phyloP scores from a whole-genome alignment of 2,797 vertebrate genomes.

The Poecile montanus region DNA sequence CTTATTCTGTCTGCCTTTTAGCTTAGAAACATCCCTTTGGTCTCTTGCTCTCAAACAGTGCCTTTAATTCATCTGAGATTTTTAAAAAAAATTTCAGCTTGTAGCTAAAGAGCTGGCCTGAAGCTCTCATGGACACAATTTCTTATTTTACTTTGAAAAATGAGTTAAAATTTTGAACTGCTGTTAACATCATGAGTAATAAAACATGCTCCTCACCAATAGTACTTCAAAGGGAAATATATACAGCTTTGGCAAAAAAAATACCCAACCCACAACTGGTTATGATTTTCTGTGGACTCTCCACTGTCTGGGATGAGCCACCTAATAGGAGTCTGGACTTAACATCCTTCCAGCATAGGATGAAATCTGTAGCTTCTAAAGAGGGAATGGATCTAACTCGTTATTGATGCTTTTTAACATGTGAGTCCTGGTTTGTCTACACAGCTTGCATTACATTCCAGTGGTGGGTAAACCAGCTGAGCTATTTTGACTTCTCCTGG shows the following conservation, averaged over 20 bases:
- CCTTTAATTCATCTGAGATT: neutral
- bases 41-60: neutral
- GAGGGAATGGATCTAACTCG: neutral
- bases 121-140: neutral
- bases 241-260: neutral
- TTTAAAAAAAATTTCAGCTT: neutral
- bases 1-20: constrained; percentile 38
- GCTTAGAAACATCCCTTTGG: constrained; percentile 39
- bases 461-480: neutral
- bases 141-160: constrained; percentile 21
- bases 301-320: constrained; percentile 29
- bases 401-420: neutral
- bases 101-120: neutral
- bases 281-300: constrained; percentile 12
- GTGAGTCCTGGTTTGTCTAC: neutral
- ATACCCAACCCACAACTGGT: neutral
- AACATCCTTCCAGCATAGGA: neutral
- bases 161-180: constrained; percentile 8
- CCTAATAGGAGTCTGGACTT: constrained; percentile 20
- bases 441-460: neutral
- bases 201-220: neutral
- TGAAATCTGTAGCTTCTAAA: neutral
- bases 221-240: constrained; percentile 5
- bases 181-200: neutral
- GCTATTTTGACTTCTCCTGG: neutral